Percentiles rank a stretch among this genome's conserved stretches.
Evolutionary conservation across 1,140 invertebrate genomes (phyloP).

Genomic region (Dolichoris vasculosae): DNA sequence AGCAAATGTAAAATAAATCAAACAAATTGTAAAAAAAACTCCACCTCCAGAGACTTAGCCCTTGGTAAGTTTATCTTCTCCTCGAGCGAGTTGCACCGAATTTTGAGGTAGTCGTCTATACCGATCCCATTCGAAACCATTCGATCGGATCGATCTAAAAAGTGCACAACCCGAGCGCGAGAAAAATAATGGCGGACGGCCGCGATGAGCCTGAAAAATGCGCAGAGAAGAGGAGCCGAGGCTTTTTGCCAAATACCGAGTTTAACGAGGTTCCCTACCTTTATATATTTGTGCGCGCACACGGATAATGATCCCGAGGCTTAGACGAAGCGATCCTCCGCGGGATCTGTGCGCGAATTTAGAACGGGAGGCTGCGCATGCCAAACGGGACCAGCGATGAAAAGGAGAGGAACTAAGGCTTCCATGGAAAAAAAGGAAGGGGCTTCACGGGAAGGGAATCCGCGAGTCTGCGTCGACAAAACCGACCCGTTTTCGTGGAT

Average conservation of each 20-base stretch:
- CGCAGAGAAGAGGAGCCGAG: neutral
- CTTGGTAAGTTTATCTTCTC: neutral
- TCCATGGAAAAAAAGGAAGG: too few species aligned
- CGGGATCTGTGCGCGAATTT: neutral
- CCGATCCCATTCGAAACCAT: neutral
- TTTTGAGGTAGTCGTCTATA: neutral
- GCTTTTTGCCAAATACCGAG: slow-evolving; percentile 27
- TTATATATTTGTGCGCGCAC: neutral
- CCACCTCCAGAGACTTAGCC: neutral
- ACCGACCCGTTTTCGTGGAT: neutral
- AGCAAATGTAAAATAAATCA: neutral
- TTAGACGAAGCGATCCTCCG: neutral
- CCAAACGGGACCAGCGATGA: neutral
- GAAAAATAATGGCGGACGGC: slow-evolving; percentile 1
- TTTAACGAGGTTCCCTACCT: slow-evolving; percentile 28
- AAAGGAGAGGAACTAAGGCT: neutral
- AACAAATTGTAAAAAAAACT: neutral
- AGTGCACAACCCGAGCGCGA: neutral
- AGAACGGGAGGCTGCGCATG: neutral
- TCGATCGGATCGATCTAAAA: neutral
- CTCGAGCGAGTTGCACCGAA: neutral
- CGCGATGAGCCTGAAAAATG: slow-evolving; percentile 5
- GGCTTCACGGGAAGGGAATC: too few species aligned
- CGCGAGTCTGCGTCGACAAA: neutral
- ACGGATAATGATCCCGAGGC: neutral